A percentile compares a stretch with the other conserved stretches of the same genome.
Evolutionary conservation across 2,113 vertebrate genomes (phyloP).

Genomic region (Bostrychus sinensis): DNA sequence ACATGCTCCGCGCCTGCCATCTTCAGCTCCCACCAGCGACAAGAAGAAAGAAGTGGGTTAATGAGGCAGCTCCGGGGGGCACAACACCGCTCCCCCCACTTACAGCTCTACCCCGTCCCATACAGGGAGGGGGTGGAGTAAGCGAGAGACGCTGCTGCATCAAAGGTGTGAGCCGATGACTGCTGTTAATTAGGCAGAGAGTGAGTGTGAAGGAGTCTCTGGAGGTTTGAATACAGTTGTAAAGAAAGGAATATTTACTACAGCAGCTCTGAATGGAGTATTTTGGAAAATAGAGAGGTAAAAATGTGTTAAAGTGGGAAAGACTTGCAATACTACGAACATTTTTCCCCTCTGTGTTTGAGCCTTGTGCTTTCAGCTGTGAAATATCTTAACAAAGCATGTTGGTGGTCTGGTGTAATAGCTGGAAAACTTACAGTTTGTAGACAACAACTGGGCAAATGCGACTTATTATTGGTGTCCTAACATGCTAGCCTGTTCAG

Average conservation of each 20-base stretch:
- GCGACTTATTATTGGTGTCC: too few relatives aligned
- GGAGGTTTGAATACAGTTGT: slow-evolving; percentile 17
- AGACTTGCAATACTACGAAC: too few relatives aligned
- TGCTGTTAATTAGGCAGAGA: slow-evolving; percentile 45
- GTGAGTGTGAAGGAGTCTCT: slow-evolving; percentile 23
- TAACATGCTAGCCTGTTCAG: too few relatives aligned
- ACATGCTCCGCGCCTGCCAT: not conserved
- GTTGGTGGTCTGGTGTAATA: too few relatives aligned
- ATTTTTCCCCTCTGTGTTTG: too few relatives aligned
- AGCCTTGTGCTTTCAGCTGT: too few relatives aligned
- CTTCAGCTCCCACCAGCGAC: slow-evolving; percentile 39
- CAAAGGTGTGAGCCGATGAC: slow-evolving; percentile 50
- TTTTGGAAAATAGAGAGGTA: slow-evolving; percentile 20
- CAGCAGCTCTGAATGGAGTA: slow-evolving; percentile 6
- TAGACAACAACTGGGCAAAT: too few relatives aligned
- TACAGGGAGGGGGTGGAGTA: slow-evolving; percentile 9
- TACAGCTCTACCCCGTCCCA: slow-evolving; percentile 26
- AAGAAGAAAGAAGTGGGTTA: slow-evolving; percentile 69
- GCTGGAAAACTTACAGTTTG: too few relatives aligned
- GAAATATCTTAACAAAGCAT: too few relatives aligned
- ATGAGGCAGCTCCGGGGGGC: slow-evolving; percentile 62
- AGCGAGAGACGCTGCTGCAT: slow-evolving; percentile 39
- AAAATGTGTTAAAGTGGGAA: not conserved
- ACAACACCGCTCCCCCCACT: slow-evolving; percentile 50
- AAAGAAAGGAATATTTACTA: slow-evolving; percentile 25